These are phyloP conservation scores for Lithosia quadra DNA, from an alignment of 2,888 invertebrate genomes.

Conservation along the genomic window DNA sequence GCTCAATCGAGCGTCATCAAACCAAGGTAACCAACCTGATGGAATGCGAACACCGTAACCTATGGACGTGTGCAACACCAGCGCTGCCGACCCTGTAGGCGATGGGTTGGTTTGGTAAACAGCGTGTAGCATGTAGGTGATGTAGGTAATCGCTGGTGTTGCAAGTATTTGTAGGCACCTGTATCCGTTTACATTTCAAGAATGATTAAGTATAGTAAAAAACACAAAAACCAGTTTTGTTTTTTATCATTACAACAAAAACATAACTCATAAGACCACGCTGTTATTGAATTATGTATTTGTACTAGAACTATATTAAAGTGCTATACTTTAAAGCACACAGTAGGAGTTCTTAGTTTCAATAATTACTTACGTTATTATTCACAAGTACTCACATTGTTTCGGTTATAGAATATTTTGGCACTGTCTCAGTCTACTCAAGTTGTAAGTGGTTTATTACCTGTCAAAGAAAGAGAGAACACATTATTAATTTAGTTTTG, in stretches of 20 bases:
- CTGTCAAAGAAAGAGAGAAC: slow-evolving; percentile 9
- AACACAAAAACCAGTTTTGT: too few relatives aligned
- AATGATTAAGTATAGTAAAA: not conserved
- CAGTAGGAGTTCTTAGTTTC: not conserved
- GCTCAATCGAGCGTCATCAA: too few relatives aligned
- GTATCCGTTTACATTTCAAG: not conserved
- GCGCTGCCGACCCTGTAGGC: too few relatives aligned
- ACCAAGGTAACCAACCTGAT: too few relatives aligned
- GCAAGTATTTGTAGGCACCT: not conserved
- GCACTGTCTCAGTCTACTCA: not conserved
- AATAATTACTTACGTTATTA: not conserved
- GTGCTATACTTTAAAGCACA: not conserved
- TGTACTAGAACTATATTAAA: not conserved
- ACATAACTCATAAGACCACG: not conserved
- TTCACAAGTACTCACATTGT: not conserved
- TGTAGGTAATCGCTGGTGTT: not conserved
- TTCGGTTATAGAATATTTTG: not conserved
- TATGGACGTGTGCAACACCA: too few relatives aligned
- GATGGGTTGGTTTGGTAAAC: not conserved
- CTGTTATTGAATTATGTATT: not conserved
- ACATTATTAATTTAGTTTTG: slow-evolving; percentile 1
- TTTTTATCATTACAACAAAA: too few relatives aligned
- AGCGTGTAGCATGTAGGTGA: too few relatives aligned
- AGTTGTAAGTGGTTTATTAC: slow-evolving; percentile 3
- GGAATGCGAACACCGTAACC: too few relatives aligned